A percentile compares a stretch with the other conserved stretches of the same genome.
phyloP scores from a whole-genome alignment of 2,797 vertebrate genomes.

The Mionectes olivaceus region DNA sequence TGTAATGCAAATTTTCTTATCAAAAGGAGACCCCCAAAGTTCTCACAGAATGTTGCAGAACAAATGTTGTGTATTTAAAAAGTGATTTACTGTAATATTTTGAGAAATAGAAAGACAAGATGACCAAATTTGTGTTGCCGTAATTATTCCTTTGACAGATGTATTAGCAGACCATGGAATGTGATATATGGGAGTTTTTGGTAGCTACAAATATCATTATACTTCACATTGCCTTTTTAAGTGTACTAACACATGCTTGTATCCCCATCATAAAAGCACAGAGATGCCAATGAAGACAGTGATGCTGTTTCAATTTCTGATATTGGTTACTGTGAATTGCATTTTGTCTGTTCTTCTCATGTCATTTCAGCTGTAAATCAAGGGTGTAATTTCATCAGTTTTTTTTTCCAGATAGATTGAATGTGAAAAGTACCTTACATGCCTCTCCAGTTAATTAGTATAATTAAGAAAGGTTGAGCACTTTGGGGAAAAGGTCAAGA shows the following conservation, averaged over 20 bases:
- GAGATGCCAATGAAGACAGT: neutral
- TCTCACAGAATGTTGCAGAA: neutral
- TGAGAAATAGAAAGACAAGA: neutral
- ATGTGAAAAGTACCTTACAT: neutral
- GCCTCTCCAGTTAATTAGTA: neutral
- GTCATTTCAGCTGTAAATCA: neutral
- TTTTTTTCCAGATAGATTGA: neutral
- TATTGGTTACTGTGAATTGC: neutral
- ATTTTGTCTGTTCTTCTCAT: neutral
- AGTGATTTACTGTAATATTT: neutral
- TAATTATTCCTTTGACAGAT: neutral
- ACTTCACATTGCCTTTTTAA: neutral
- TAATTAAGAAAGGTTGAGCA: neutral
- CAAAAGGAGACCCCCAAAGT: neutral
- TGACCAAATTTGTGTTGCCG: neutral
- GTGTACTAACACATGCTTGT: neutral
- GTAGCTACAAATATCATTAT: neutral
- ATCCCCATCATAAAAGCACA: neutral
- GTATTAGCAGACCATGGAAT: neutral
- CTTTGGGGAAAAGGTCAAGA: neutral
- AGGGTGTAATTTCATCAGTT: neutral
- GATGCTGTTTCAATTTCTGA: neutral
- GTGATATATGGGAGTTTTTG: neutral
- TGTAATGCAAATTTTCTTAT: neutral
- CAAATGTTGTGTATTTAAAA: neutral